A percentile compares a stretch with the other conserved stretches of the same genome.
These are phyloP conservation scores for Mus spicilegus DNA, from an alignment of 2,113 vertebrate species.

Conservation along the genomic window DNA sequence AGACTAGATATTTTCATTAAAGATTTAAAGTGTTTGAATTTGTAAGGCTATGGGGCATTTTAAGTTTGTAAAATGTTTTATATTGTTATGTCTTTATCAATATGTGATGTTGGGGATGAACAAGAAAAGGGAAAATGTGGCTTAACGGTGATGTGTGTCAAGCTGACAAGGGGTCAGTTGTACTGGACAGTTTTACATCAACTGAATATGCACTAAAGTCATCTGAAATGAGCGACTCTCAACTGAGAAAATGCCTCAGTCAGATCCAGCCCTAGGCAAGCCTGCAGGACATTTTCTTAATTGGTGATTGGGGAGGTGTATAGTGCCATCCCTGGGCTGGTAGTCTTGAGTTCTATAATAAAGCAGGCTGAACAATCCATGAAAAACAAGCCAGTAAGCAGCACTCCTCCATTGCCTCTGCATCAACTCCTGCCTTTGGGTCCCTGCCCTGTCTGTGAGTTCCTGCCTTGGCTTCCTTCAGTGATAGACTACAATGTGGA, in stretches of 20 bases:
- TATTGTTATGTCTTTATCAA: neutral
- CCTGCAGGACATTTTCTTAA: neutral
- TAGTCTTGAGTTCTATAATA: neutral
- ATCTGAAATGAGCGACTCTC: neutral
- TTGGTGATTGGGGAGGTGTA: neutral
- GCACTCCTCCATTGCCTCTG: neutral
- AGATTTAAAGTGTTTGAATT: neutral
- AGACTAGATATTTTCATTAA: neutral
- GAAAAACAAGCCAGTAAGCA: neutral
- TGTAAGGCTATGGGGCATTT: neutral
- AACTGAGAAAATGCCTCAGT: neutral
- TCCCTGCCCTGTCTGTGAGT: neutral
- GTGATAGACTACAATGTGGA: neutral
- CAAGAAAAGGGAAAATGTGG: neutral
- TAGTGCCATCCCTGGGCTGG: neutral
- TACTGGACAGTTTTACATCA: neutral
- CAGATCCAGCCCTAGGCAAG: neutral
- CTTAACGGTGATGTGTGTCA: neutral
- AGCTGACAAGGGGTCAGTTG: neutral
- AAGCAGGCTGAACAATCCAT: neutral
- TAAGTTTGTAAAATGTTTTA: neutral
- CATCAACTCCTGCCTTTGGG: neutral
- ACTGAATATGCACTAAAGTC: neutral
- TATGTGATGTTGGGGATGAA: no score
- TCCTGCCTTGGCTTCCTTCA: neutral